These are phyloP conservation scores for Macrosteles quadrilineatus DNA, from an alignment of 1,140 invertebrate genomes.

Conservation along the genomic window DNA sequence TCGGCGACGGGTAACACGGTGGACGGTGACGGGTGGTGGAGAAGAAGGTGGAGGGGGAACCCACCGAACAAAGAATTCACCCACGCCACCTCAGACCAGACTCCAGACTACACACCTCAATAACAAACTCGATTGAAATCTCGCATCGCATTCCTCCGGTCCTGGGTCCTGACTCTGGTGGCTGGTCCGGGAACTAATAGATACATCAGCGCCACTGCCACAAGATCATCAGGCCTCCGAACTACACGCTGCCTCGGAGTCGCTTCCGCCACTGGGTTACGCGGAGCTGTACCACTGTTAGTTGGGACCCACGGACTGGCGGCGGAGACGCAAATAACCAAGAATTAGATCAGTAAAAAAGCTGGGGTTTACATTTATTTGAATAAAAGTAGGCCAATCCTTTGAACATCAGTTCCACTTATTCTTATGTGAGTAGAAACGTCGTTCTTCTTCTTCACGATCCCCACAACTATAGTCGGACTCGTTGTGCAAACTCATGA, in stretches of 20 bases:
- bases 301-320: background rate
- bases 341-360: background rate
- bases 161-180: background rate
- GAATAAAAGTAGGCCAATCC: background rate
- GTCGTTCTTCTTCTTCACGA: too few species aligned
- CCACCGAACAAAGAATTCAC: slow-evolving; percentile 13
- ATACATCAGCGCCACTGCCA: background rate
- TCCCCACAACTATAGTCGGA: too few species aligned
- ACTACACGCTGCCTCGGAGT: background rate
- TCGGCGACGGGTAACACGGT: slow-evolving; percentile 1
- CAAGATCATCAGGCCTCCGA: too few species aligned
- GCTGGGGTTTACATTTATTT: background rate
- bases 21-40: background rate
- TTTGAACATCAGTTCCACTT: too few species aligned
- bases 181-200: background rate
- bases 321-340: background rate
- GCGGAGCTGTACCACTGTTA: background rate
- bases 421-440: too few species aligned
- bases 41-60: background rate
- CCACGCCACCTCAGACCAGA: too few species aligned
- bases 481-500: too few species aligned
- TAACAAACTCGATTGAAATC: slow-evolving; percentile 18
- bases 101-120: background rate
- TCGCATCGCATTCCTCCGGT: background rate
- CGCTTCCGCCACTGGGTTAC: slow-evolving; percentile 7